Conservation (phyloP, 2,888 invertebrate species). For the Syrphus vitripennis region DNA sequence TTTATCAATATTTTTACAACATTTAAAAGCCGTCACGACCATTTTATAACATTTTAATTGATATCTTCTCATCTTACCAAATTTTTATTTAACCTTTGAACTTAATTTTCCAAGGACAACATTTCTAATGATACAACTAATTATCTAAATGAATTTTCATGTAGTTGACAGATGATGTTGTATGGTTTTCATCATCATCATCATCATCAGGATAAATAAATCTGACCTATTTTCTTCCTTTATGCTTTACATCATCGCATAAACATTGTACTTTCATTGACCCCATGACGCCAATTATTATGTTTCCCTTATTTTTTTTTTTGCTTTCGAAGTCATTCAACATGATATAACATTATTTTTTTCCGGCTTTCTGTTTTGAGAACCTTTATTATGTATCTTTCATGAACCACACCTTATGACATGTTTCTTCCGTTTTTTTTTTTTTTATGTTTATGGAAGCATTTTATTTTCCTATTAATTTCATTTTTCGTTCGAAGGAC, state of each 20-base stretch:
- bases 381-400: not conserved
- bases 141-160: not conserved
- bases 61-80: not conserved
- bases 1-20: not conserved
- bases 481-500: not conserved
- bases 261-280: not conserved
- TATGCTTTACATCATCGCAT: not conserved
- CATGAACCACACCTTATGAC: conserved; percentile 32
- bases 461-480: conserved; percentile 41
- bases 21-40: not conserved
- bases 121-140: not conserved
- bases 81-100: not conserved
- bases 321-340: not conserved
- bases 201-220: not conserved
- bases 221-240: not conserved
- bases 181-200: too few relatives aligned
- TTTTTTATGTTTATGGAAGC: conserved; percentile 15
- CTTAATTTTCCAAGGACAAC: not conserved
- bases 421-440: conserved; percentile 19
- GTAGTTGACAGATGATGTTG: conserved; percentile 10
- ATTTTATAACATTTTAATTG: not conserved
- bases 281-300: conserved; percentile 21
- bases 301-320: too few relatives aligned
- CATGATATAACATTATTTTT: not conserved
- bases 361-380: too few relatives aligned